phyloP scores from a whole-genome alignment of 1,140 invertebrate species.

The Megalonaias nervosa region DNA sequence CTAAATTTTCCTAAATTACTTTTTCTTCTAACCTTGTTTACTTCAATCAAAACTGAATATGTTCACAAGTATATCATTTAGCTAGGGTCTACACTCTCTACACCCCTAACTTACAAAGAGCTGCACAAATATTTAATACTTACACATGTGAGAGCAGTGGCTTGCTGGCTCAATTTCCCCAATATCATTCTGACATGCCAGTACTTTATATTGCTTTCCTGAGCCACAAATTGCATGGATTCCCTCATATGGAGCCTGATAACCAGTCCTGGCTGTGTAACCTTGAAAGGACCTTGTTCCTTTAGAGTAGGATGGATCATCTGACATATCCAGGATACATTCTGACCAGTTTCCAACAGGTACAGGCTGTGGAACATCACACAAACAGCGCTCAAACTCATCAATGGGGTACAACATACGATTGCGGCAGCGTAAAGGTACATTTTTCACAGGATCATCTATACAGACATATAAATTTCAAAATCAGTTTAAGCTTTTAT shows the following conservation, averaged over 20 bases:
- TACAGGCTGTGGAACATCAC: constrained; percentile 63
- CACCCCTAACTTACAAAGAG: no score
- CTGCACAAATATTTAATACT: background rate
- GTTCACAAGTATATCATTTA: no score
- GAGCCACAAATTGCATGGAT: constrained; percentile 24
- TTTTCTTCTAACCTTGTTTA: no score
- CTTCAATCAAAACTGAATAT: no score
- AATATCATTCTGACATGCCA: constrained; percentile 28
- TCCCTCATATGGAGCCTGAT: background rate
- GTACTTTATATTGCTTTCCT: constrained; percentile 20
- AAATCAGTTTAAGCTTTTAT: no score
- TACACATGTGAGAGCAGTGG: constrained; percentile 28
- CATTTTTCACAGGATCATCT: no score
- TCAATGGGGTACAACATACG: constrained; percentile 53
- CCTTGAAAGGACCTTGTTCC: constrained; percentile 9
- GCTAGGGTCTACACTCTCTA: no score
- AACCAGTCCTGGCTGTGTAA: background rate
- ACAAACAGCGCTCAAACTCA: constrained; percentile 69
- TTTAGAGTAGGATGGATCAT: background rate
- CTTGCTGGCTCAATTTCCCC: constrained; percentile 26
- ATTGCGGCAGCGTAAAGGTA: constrained; percentile 37
- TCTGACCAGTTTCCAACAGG: constrained; percentile 72
- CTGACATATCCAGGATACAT: constrained; percentile 66
- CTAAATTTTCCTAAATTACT: no score
- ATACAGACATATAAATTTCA: no score